Base-by-base conservation (phyloP, 2,797 vertebrate genomes). In the Odontamblyopus rebecca region DNA sequence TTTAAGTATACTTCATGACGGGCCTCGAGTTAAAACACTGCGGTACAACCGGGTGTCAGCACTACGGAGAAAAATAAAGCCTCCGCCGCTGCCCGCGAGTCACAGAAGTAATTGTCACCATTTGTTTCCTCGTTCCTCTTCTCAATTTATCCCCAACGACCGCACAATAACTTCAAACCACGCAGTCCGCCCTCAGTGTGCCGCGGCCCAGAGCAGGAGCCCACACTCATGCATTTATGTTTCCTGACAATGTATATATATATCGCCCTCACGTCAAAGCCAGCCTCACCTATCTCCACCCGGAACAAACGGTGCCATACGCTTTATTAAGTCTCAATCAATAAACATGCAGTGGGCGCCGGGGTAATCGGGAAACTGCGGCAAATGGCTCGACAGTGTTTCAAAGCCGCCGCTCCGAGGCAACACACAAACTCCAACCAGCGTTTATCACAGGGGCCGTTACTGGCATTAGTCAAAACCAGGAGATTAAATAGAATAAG, bases 401-500 rank as follows among this genome's bases (percentile, higher is more conserved):
- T 98, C 96, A 99, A 99, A 99, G 97, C 94, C 78, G 92, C 86
- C 63, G 96, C 97, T 98, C 93, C 93, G 93, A 98, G 96, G 97
- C 96, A 94, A 85, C 95, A 94, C 94, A 66, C 87, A 94, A 95
- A 96, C 94, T 94, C 95, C 97, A 97, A 98, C 97, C 97, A 98
- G 97, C 96, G 95, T 95, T 97, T 98, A 98, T 98, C 97, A 98
- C 95, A 94, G 95, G 95, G 96, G 96, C 97, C 96, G 95, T 96
- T 97, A 97, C 96, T 96, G 96, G 97, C 95, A 97, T 97, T 98
- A 98, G 96, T 97, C 96, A 82, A 97, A 97, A 97, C 95, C 96
- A 96, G 94, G 95, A 97, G 96, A 98, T 98, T 96, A 97, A 98
- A 98, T 96, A 94, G 96, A 99, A 98, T 97, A 95, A 96, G 95